Evolutionary conservation across 2,113 vertebrate genomes (phyloP), one percentile per base, ranked within the genome.

Genomic region (Copsychus sechellarum): DNA sequence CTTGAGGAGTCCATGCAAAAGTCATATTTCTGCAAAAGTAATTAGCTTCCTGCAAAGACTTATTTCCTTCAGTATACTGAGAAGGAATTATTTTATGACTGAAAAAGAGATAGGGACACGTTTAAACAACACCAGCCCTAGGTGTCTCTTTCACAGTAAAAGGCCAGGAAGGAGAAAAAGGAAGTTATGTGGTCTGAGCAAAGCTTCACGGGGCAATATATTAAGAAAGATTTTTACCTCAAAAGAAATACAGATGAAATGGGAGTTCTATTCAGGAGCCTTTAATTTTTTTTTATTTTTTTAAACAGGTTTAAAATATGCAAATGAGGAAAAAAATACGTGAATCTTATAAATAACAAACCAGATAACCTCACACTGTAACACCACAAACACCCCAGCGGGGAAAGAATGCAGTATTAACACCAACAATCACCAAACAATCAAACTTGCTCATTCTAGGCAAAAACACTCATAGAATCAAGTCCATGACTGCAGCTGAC

Each of bases 311-410:
- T 83, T 96, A 77, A 90, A 88, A 81, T 90, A 93, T 0, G 67
- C 72, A 93, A 94, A 83, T 31, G 28, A 83, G 65, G 79, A 69
- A 79, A 91, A 91, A 84, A 38, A 22, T 36, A 45, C 0, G 6
- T 28, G 21, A 40, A 14, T 77, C 76, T 85, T 57, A 94, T 95
- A 96, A 94, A 94, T 94, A 95, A 94, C n/a, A 87, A 86, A 57
- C 34, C 61, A 82, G 58, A 80, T 64, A 88, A 81, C 16, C 50
- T 84, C 65, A 79, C 45, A 88, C 29, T 82, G 25, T 40, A 93
- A 88, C 60, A 83, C 54, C 45, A 85, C 51, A 77, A 87, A 83
- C 47, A 88, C 33, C 76, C 51, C 74, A 45, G 50, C 3, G 43
- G 76, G 69, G 60, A 58, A 81, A 84, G 43, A 95, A 94, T 31